These are phyloP conservation scores for Rhodophaea formosa DNA, from an alignment of 2,888 invertebrate genomes.

Conservation along the genomic window DNA sequence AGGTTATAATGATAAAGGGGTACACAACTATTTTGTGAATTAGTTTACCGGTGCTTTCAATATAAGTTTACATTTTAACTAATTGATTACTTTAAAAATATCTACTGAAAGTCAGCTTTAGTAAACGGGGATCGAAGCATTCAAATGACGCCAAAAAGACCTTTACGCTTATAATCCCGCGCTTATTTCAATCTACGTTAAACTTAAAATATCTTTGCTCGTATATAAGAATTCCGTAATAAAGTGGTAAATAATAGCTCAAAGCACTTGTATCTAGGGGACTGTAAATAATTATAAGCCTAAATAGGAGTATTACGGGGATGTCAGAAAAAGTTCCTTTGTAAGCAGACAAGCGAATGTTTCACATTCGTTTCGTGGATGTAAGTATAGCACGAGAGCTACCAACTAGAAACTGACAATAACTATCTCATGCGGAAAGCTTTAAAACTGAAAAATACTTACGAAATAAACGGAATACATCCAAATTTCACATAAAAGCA, in stretches of 20 bases:
- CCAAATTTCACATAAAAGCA: slow-evolving; percentile 67
- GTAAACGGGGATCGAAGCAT: slow-evolving; percentile 15
- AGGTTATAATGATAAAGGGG: slow-evolving; percentile 59
- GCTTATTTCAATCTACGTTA: slow-evolving; percentile 52
- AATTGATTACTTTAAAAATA: background rate
- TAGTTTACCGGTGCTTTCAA: background rate
- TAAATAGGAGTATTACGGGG: slow-evolving; percentile 13
- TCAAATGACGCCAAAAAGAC: slow-evolving; percentile 54
- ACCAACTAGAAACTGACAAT: background rate
- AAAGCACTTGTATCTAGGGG: background rate
- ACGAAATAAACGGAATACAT: slow-evolving; percentile 30
- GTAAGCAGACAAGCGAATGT: slow-evolving; percentile 39
- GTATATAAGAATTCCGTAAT: background rate
- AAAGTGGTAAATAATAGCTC: background rate
- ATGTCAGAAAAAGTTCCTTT: slow-evolving; percentile 44
- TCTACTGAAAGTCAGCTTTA: background rate
- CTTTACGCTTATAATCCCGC: slow-evolving; percentile 64
- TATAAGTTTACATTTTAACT: background rate
- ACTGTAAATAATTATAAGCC: background rate
- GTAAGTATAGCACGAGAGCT: background rate
- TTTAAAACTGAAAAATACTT: slow-evolving; percentile 22
- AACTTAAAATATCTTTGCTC: background rate
- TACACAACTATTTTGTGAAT: background rate
- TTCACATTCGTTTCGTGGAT: background rate
- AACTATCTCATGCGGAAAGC: background rate